Evolutionary conservation across 2,797 vertebrate species (phyloP), one percentile per base, ranked within the genome.

Genomic region (Macropodus opercularis): DNA sequence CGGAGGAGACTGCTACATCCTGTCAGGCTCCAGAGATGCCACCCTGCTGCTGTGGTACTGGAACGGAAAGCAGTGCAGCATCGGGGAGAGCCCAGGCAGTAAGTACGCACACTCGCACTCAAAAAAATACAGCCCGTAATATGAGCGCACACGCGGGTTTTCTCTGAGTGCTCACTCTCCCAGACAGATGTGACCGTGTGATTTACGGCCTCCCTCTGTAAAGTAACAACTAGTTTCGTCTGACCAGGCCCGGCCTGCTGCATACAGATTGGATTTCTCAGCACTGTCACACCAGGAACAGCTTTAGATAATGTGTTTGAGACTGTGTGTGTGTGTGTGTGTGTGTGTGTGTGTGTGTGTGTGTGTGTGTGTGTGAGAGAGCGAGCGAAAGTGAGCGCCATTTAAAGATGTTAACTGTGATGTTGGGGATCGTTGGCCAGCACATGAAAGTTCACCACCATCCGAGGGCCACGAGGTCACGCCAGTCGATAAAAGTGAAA

Each of bases 1-100:
- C 40, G 96, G 96, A 52, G 97, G 97, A 57, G 95, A 98, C 83
- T 98, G 96, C 89, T 98, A 98, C 76, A 77, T 99, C 63, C 93
- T 99, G 71, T 98, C 96, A 0, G 96, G 97, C 50, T 98, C 97
- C 10, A 93, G 97, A 39, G 97, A 99, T 53, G 96, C 97, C 81
- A 99, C 97, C 0, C 90, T 99, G 69, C 91, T 98, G 78, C 94
- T 99, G 62, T 99, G 97, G 97, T 98, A 96, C 90, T 99, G 97
- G 97, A 98, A 96, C 24, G 97, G 97, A 58, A 99, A 97, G 90
- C 93, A 91, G 84, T 93, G 82, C 85, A 94, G 92, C 63, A 93
- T 99, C 11, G 97, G 96, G 59, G 96, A 98, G 80, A 93, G 92
- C 65, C 90, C 93, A 12, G 92, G 92, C 80, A 94, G 97, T 99